These are phyloP conservation scores for Philopedon plagiatum DNA, from an alignment of 2,888 invertebrate genomes.

Conservation along the genomic window DNA sequence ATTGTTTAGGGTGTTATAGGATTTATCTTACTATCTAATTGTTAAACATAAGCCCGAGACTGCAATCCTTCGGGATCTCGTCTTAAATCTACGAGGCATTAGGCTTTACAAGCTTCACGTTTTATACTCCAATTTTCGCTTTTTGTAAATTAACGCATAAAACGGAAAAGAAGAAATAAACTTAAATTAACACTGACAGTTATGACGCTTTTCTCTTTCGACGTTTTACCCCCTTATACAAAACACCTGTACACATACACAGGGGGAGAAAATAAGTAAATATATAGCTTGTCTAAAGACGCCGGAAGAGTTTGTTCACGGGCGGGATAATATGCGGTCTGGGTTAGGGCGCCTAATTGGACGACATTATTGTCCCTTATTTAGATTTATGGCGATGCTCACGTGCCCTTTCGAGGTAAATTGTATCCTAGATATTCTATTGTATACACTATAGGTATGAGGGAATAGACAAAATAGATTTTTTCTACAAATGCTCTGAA, in stretches of 20 bases:
- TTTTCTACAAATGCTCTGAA: no score
- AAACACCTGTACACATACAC: slow-evolving; percentile 44
- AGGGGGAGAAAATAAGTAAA: slow-evolving; percentile 36
- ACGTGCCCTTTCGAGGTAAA: slow-evolving; percentile 22
- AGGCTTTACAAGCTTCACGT: slow-evolving; percentile 8
- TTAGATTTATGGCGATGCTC: slow-evolving; percentile 44
- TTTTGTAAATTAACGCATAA: slow-evolving; percentile 40
- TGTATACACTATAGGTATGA: no score
- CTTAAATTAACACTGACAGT: slow-evolving; percentile 44
- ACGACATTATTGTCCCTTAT: slow-evolving; percentile 46
- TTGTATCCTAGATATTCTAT: neutral
- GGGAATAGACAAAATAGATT: no score
- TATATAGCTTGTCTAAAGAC: slow-evolving; percentile 27
- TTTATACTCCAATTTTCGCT: slow-evolving; percentile 35
- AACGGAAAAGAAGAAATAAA: slow-evolving; percentile 43
- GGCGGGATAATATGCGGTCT: slow-evolving; percentile 38
- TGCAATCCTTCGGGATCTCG: neutral
- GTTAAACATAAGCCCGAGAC: neutral
- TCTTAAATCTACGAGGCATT: neutral
- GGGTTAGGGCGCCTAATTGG: slow-evolving; percentile 40
- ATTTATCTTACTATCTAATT: neutral
- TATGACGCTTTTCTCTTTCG: slow-evolving; percentile 39
- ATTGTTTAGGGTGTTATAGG: neutral
- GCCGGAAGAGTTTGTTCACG: slow-evolving; percentile 42
- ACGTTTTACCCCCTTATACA: slow-evolving; percentile 40